These are phyloP conservation scores for Anastatus disparis DNA, from an alignment of 1,140 invertebrate genomes.

Conservation along the genomic window DNA sequence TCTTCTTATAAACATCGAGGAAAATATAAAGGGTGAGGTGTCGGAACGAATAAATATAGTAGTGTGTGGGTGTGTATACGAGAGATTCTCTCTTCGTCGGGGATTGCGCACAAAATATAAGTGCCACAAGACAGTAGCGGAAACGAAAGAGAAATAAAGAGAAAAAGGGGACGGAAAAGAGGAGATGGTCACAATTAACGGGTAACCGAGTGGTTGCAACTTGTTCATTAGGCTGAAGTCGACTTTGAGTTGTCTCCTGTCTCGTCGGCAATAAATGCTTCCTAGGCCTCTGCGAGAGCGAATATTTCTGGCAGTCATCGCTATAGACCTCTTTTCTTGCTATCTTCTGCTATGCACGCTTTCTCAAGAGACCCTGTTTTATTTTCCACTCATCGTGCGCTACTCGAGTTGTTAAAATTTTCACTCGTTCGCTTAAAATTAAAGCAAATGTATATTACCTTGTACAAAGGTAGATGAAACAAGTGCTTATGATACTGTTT, in stretches of 20 bases:
- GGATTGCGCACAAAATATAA: not conserved
- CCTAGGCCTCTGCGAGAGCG: not conserved
- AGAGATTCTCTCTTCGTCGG: not conserved
- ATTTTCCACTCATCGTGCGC: not conserved
- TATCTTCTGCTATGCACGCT: conserved; percentile 15
- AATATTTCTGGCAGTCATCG: conserved; percentile 13
- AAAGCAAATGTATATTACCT: too few species aligned
- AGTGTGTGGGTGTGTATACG: not conserved
- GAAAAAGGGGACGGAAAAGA: too few species aligned
- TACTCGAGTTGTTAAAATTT: too few species aligned
- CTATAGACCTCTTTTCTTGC: not conserved
- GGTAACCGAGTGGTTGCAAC: conserved; percentile 31
- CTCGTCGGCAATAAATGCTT: conserved; percentile 32
- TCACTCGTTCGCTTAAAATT: not conserved
- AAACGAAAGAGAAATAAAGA: too few species aligned
- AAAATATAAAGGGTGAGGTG: not conserved
- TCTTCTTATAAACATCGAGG: conserved; percentile 33
- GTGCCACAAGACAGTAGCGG: not conserved
- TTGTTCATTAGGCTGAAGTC: conserved; percentile 35
- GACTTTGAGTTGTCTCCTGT: conserved; percentile 31
- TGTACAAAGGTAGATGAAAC: too few species aligned
- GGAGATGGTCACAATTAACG: conserved; percentile 34
- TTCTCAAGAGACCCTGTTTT: too few species aligned
- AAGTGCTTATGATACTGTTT: too few species aligned
- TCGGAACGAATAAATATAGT: not conserved